Evolutionary conservation across 2,888 invertebrate genomes (phyloP).

Genomic region (Furcula furcula): DNA sequence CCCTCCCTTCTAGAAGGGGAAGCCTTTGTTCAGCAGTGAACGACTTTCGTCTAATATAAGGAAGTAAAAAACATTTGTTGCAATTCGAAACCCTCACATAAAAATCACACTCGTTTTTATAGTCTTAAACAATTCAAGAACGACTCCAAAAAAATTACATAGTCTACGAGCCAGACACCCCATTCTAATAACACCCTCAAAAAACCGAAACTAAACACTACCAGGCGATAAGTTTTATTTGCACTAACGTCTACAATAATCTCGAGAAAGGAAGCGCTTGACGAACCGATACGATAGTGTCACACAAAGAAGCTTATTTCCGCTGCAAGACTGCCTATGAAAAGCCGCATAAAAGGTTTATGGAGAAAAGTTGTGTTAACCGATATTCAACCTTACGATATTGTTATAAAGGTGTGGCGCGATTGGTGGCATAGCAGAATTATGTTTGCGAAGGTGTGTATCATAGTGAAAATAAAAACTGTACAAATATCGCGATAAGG

Average conservation of each 20-base stretch:
- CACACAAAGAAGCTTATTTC: slow-evolving; percentile 80
- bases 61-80: too few relatives aligned
- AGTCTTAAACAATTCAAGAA: too few relatives aligned
- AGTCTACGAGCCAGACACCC: slow-evolving; percentile 1
- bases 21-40: too few relatives aligned
- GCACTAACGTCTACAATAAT: slow-evolving; percentile 71
- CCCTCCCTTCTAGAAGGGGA: too few relatives aligned
- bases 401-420: not conserved
- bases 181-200: slow-evolving; percentile 8
- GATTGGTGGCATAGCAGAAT: slow-evolving; percentile 9
- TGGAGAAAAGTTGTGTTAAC: slow-evolving; percentile 16
- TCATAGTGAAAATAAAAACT: slow-evolving; percentile 76
- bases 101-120: too few relatives aligned
- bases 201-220: slow-evolving; percentile 35
- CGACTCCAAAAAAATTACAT: too few relatives aligned
- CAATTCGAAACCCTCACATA: too few relatives aligned
- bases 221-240: slow-evolving; percentile 68
- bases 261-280: slow-evolving; percentile 75
- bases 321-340: slow-evolving; percentile 62
- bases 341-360: slow-evolving; percentile 50
- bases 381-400: slow-evolving; percentile 29
- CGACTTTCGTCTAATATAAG: too few relatives aligned
- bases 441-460: slow-evolving; percentile 59
- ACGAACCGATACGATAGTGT: slow-evolving; percentile 72
- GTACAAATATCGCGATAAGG: slow-evolving; percentile 76